Base-by-base conservation (phyloP, 1,140 invertebrate genomes). In the Littorina saxatilis region DNA sequence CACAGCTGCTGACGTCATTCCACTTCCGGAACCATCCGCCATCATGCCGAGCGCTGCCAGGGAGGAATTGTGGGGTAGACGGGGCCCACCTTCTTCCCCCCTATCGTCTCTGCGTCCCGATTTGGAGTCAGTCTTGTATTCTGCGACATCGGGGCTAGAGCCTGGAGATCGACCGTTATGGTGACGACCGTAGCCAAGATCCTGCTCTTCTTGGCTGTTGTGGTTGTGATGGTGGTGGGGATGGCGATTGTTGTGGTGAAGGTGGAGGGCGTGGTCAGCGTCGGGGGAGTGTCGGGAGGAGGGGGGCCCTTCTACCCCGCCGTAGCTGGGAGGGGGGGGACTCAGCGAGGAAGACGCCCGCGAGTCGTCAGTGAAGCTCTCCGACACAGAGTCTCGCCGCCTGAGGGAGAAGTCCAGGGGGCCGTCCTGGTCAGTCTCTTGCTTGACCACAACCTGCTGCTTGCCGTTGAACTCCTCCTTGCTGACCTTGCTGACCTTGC, bases 381-480 rank as follows among this genome's bases (percentile, higher is more conserved):
- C 80, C 5, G 81, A 83, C n/a, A 80, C 74, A 1, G 77, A 82
- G 20, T 75, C 70, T 58, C 58, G 77, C 23, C 82, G 74, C 80
- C 84, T 84, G 27, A 87, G 75, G 0, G 87, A 87, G 61, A 87
- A 88, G 76, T 88, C 85, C 43, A 87, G 50, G 17, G 87, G 86
- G 40, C 74, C 80, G 58, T 87, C 85, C 52, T 87, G 86, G 35
- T 78, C 70, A n/a, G 58, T 17, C 52, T 43, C 32, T 9, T 37
- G 39, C 58, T 63, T 61, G 17, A 32, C 1, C 39, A 68, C 50
- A 5, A 35, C 35, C 1, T 23, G 58, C 58, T 23, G 58, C 20
- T 23, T 7, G 58, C 58, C 9, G 23, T 23, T 29, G 7, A 5
- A 29, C 20, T 7, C 9, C 58, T 61, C 7, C 58, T 5, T 4